These are phyloP conservation scores for Heliopora coerulea DNA, from an alignment of 92 coral and sea anemone species.

Conservation along the genomic window DNA sequence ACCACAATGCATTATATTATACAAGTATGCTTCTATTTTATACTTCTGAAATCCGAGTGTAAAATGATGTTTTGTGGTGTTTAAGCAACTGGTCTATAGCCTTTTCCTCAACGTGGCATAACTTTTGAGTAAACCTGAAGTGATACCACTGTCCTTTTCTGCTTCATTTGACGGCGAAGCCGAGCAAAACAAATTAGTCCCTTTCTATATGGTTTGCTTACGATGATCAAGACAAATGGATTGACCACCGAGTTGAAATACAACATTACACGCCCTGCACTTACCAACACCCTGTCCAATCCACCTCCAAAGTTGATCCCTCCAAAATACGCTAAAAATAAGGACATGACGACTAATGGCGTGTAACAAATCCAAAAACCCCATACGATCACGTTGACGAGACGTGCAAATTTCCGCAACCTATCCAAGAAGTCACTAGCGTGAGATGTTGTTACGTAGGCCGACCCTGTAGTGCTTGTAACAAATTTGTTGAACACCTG, in stretches of 20 bases:
- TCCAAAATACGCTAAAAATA: neutral
- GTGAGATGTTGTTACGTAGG: neutral
- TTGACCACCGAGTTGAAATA: neutral
- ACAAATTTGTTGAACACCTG: constrained; percentile 1
- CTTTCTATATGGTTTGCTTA: neutral
- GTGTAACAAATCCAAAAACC: constrained; percentile 15
- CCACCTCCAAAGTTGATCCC: no score
- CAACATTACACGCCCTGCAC: neutral
- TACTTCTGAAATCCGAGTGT: no score
- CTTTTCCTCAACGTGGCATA: no score
- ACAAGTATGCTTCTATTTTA: no score
- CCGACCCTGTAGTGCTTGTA: neutral
- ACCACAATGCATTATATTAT: no score
- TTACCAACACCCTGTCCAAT: no score
- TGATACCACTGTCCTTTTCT: neutral
- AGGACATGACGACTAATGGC: neutral
- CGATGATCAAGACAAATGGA: neutral
- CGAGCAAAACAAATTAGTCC: neutral
- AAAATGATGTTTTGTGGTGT: neutral
- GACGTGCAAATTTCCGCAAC: constrained; percentile 3
- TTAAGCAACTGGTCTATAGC: no score
- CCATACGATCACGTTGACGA: neutral
- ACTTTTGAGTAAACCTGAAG: neutral
- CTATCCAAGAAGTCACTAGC: neutral
- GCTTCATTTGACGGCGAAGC: neutral